Base-by-base conservation (phyloP, 2,797 vertebrate species). In the Distichodus sexfasciatus region DNA sequence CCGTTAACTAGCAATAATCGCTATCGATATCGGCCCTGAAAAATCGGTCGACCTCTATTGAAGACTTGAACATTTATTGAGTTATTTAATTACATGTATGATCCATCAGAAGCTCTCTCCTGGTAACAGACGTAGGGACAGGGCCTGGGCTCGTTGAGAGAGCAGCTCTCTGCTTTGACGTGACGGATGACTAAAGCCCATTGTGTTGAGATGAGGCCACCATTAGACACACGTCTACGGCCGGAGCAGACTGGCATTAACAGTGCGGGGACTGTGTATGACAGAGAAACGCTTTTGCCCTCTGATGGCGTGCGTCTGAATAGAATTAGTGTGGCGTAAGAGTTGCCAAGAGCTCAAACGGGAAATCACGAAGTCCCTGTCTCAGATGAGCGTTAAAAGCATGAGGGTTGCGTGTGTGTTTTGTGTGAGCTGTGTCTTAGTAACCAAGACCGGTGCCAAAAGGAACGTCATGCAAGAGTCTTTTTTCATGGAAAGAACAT, bases 381-480 rank as follows among this genome's bases (percentile, higher is more conserved):
- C 67, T 73, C 67, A 66, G 36, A 67, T 55, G 71, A 65, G 54
- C 15, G 26, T 59, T 76, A 35, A 76, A 66, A 48, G 44, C 40
- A 47, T 33, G 36, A 40, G 33, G 23, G 8, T 46, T 68, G 44
- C 15, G 60, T 59, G 60, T 59, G 54, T 67, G 24, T 64, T 66
- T 75, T 61, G 41, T 74, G 55, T 57, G 46, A 50, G 43, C 53
- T 70, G 60, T 70, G 60, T 47, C 48, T 19, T 76, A 60, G 68
- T 74, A 69, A 74, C 54, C 47, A 62, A 46, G 60, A 53, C 47
- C 51, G 63, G 10, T 65, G 60, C 47, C 48, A 79, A 60, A 55
- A 53, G 10, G 23, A 50, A 15, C 58, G 51, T 17, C 36, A 70
- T 31, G 14, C 66, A 38, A 47, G 19, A 59, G 47, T 14, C 24